These are phyloP conservation scores for Dinomys branickii DNA, from an alignment of 2,113 vertebrate species.

Conservation along the genomic window DNA sequence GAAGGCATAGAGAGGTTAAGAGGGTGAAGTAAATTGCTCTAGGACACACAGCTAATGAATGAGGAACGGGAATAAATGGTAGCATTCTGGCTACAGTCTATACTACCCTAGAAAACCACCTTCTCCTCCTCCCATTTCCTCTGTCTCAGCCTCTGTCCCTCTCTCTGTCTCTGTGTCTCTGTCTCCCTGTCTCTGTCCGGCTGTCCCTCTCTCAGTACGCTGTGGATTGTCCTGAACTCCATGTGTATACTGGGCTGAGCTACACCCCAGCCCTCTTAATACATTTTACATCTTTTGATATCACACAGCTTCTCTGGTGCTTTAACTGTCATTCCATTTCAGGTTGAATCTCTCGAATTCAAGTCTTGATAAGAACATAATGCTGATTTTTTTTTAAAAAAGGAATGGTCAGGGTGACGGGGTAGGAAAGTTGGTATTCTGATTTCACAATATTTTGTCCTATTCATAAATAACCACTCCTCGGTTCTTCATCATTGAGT, in stretches of 20 bases:
- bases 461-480: not conserved
- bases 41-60: not conserved
- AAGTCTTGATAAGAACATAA: not conserved
- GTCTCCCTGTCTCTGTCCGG: no score
- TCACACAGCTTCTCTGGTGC: constrained; percentile 3
- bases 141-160: not conserved
- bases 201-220: not conserved
- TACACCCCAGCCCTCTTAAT: not conserved
- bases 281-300: not conserved
- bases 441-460: not conserved
- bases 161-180: no score
- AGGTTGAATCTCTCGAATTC: not conserved
- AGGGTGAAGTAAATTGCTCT: not conserved
- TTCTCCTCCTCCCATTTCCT: not conserved
- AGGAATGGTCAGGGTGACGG: not conserved
- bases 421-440: not conserved
- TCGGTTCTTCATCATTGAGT: not conserved
- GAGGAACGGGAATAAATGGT: not conserved
- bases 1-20: not conserved
- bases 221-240: not conserved
- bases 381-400: not conserved
- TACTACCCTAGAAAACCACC: not conserved
- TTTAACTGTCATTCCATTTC: not conserved
- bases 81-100: not conserved
- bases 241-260: not conserved